These are phyloP conservation scores for Mizuhopecten yessoensis DNA, from an alignment of 1,140 invertebrate genomes.

Conservation along the genomic window DNA sequence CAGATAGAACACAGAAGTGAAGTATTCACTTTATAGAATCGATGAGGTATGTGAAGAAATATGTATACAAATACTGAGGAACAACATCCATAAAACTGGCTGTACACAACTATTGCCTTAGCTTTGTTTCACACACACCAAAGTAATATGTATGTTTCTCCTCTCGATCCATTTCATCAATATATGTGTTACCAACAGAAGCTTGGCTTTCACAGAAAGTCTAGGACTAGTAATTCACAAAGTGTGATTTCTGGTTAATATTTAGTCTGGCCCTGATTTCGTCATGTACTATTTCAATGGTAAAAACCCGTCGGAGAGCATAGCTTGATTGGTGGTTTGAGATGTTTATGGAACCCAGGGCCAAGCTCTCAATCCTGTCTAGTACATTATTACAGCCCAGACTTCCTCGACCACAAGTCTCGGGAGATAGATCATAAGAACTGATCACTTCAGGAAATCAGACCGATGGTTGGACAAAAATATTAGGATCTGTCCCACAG, in stretches of 20 bases:
- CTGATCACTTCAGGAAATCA: neutral
- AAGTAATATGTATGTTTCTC: neutral
- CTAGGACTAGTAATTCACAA: slow-evolving; percentile 33
- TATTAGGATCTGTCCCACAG: neutral
- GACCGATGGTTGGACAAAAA: neutral
- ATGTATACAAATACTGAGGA: neutral
- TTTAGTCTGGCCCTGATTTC: slow-evolving; percentile 23
- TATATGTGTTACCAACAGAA: neutral
- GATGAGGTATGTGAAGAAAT: slow-evolving; percentile 28
- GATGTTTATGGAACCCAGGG: slow-evolving; percentile 5
- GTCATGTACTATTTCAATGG: neutral
- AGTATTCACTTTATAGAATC: neutral
- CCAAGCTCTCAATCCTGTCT: neutral
- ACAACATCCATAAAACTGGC: neutral
- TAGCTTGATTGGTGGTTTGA: neutral
- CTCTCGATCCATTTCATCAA: neutral
- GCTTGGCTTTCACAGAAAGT: neutral
- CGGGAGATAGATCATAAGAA: neutral
- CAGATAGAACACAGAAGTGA: neutral
- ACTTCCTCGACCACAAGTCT: neutral
- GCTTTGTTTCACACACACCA: neutral
- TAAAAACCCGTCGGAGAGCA: neutral
- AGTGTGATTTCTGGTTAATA: neutral
- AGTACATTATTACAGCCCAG: neutral
- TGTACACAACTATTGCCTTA: slow-evolving; percentile 33